Base-by-base conservation (phyloP, 2,113 vertebrate species). In the Uria aalge region DNA sequence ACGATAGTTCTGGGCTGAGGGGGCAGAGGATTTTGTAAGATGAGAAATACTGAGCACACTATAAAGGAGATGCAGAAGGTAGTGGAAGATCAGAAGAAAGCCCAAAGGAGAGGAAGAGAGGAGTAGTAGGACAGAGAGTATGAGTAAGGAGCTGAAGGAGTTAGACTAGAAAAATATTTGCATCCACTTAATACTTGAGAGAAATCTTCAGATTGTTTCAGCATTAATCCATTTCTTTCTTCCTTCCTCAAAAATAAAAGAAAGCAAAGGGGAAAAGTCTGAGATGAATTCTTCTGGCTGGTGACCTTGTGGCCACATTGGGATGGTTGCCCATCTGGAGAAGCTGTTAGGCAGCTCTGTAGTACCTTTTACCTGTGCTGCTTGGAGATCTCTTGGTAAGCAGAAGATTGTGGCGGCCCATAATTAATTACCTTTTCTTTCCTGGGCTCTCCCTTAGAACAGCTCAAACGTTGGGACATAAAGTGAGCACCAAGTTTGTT, bases 301-400 rank as follows among this genome's bases (percentile, higher is more conserved):
- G 8, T 9, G 9, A 21, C 8, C 9, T 47, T 2, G 1, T 80
- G 30, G 13, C 45, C 8, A 4, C 20, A 1, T 4, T 52, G 43
- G 14, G 45, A 34, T 2, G 6, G 8, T 36, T 52, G 41, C 45
- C 21, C 1, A 0, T 41, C 24, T 77, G 19, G 18, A 73, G 13
- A 8, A 47, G 60, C 40, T 90, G 24, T 67, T 78, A 32, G 75
- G 47, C 41, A 90, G 24, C 36, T 69, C 32, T 15, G 14, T 56
- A 14, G 7, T 48, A 7, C 14, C 11, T 86, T 77, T 68, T 22
- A 34, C 41, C n/a, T 55, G 4, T 11, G 2, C 24, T 77, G 30
- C 20, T 66, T 3, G 6, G 43, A 55, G 34, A 36, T 34, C 30
- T 63, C 40, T 41, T 2, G 14, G 12, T 18, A 30, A 78, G 36